These are phyloP conservation scores for Drosophila sp. DNA, from an alignment of 1,140 invertebrate species.

Conservation along the genomic window DNA sequence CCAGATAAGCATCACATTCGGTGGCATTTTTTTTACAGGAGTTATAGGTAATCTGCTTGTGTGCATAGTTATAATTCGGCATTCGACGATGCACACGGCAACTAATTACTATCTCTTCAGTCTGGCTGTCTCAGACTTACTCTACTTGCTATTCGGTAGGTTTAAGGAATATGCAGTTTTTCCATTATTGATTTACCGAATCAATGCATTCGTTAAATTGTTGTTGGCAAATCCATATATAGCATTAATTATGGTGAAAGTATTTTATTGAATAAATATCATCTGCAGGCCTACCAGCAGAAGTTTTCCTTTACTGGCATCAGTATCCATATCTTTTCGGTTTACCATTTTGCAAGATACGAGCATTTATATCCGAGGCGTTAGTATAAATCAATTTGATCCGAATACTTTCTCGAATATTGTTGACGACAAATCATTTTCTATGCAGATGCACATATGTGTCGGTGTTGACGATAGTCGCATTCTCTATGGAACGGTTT, in stretches of 20 bases:
- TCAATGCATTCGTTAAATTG: too few relatives aligned
- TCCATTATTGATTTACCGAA: too few relatives aligned
- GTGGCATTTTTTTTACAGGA: slow-evolving; percentile 92
- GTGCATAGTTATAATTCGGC: slow-evolving; percentile 93
- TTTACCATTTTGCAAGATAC: slow-evolving; percentile 91
- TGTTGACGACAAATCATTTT: neutral
- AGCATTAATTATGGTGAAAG: too few relatives aligned
- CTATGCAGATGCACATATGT: slow-evolving; percentile 91
- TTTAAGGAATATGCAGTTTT: slow-evolving; percentile 25
- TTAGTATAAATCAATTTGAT: slow-evolving; percentile 84
- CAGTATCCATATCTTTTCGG: slow-evolving; percentile 96
- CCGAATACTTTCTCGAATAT: neutral
- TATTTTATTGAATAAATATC: neutral
- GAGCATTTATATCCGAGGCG: slow-evolving; percentile 93
- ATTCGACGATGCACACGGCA: slow-evolving; percentile 91
- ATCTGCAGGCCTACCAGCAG: slow-evolving; percentile 91
- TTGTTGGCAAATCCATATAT: too few relatives aligned
- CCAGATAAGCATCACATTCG: slow-evolving; percentile 89
- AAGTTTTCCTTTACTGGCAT: slow-evolving; percentile 94
- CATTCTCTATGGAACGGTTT: slow-evolving; percentile 94
- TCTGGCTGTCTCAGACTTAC: slow-evolving; percentile 90
- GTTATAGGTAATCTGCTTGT: slow-evolving; percentile 94
- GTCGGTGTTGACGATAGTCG: slow-evolving; percentile 95
- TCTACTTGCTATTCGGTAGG: slow-evolving; percentile 90
- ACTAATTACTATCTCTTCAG: slow-evolving; percentile 98